A percentile compares a stretch with the other conserved stretches of the same genome.
phyloP scores from a whole-genome alignment of 92 coral and sea anemone species.

The Anthopleura xanthogrammica region DNA sequence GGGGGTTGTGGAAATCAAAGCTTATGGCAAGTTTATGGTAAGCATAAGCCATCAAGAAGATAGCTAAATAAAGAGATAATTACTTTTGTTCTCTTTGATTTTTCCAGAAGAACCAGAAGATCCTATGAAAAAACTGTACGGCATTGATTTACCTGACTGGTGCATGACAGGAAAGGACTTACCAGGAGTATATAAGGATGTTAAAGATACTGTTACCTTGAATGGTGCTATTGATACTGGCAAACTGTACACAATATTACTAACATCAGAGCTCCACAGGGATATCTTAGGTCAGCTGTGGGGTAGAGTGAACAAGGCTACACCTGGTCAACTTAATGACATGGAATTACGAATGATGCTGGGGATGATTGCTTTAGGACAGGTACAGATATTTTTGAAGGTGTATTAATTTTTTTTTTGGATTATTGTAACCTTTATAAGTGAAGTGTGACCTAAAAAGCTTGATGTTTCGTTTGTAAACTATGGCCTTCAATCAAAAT shows the following conservation, averaged over 20 bases:
- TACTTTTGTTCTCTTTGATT: not conserved
- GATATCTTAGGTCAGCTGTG: constrained; percentile 91
- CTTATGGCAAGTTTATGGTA: not conserved
- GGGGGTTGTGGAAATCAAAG: not conserved
- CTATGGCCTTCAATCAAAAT: too few species aligned
- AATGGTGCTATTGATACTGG: constrained; percentile 72
- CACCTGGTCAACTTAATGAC: constrained; percentile 80
- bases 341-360: constrained; percentile 84
- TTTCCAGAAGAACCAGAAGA: constrained; percentile 43
- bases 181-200: constrained; percentile 86
- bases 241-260: constrained; percentile 70
- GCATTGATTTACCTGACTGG: constrained; percentile 84
- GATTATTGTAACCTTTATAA: too few species aligned
- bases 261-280: constrained; percentile 83
- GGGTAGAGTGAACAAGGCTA: constrained; percentile 72
- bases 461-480: too few species aligned
- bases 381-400: too few species aligned
- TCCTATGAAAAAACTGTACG: constrained; percentile 64
- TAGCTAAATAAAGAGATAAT: too few species aligned
- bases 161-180: constrained; percentile 61
- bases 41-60: too few species aligned
- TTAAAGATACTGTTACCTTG: constrained; percentile 52
- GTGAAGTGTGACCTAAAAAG: too few species aligned
- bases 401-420: too few species aligned
- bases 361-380: constrained; percentile 91